Evolutionary conservation across 2,797 vertebrate species (phyloP).

Genomic region (Ispidina lecontei): DNA sequence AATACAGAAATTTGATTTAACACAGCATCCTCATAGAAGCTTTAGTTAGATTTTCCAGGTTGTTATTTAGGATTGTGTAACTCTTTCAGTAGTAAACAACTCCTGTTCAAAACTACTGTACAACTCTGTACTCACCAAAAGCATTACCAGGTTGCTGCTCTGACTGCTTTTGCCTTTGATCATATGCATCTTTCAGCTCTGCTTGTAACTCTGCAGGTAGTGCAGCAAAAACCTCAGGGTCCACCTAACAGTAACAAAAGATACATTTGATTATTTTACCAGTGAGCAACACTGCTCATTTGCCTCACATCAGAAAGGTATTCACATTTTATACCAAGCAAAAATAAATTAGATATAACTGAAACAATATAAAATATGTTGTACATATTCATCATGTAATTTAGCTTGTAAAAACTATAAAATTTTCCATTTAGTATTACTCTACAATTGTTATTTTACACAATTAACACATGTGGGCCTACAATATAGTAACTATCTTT

Average conservation of each 20-base stretch:
- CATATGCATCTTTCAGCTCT: constrained; percentile 91
- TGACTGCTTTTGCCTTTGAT: constrained; percentile 79
- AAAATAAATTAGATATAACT: background rate
- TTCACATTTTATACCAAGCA: background rate
- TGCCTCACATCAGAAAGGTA: background rate
- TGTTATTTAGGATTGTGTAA: background rate
- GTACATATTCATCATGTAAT: background rate
- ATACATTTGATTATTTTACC: background rate
- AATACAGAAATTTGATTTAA: background rate
- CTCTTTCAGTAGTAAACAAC: background rate
- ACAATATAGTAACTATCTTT: background rate
- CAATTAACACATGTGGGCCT: background rate
- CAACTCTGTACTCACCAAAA: constrained; percentile 73
- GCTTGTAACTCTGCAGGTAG: constrained; percentile 94
- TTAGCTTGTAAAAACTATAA: background rate
- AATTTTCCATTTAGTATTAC: background rate
- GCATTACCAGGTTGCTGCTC: constrained; percentile 69
- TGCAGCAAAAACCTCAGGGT: constrained; percentile 96
- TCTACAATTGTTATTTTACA: background rate
- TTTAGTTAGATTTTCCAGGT: background rate
- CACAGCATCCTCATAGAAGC: background rate
- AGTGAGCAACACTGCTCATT: background rate
- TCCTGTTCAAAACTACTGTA: background rate
- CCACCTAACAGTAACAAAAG: constrained; percentile 80
- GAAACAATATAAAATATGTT: background rate